Percentiles rank a stretch among this genome's conserved stretches.
Evolutionary conservation across 2,797 vertebrate genomes (phyloP).

Genomic region (Phalanger gymnotis): DNA sequence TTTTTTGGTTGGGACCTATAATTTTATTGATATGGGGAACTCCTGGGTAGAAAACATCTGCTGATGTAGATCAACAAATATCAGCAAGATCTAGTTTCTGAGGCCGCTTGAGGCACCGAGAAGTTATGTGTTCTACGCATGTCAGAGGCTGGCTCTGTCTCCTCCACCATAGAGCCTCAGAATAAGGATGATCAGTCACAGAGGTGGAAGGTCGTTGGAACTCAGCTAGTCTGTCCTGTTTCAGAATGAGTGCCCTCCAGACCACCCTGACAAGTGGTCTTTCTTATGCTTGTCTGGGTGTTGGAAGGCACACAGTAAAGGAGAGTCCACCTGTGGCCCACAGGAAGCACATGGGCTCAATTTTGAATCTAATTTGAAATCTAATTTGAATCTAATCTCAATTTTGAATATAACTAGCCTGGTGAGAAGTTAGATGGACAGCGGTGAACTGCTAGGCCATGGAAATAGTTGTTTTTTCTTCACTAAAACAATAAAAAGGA

Average conservation of each 20-base stretch:
- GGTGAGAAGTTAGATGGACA: neutral
- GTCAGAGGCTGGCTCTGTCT: neutral
- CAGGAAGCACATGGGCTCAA: neutral
- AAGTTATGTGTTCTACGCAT: neutral
- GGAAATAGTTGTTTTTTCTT: neutral
- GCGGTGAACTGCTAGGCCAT: neutral
- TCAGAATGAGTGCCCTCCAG: neutral
- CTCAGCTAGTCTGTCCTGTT: neutral
- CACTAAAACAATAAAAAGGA: neutral
- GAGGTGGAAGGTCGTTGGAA: neutral
- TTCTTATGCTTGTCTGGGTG: neutral
- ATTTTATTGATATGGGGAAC: neutral
- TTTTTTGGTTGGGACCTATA: neutral
- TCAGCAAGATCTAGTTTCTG: neutral
- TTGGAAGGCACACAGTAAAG: neutral
- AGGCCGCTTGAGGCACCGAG: neutral
- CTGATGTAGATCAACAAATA: neutral
- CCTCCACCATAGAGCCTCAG: neutral
- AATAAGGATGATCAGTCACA: neutral
- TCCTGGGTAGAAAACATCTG: neutral
- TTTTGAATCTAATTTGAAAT: too few species aligned
- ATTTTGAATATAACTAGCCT: too few species aligned
- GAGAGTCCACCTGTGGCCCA: neutral
- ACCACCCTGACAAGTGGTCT: neutral
- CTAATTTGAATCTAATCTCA: too few species aligned